A percentile compares a stretch with the other conserved stretches of the same genome.
phyloP scores from a whole-genome alignment of 2,113 vertebrate genomes.

The Crypturellus undulatus region DNA sequence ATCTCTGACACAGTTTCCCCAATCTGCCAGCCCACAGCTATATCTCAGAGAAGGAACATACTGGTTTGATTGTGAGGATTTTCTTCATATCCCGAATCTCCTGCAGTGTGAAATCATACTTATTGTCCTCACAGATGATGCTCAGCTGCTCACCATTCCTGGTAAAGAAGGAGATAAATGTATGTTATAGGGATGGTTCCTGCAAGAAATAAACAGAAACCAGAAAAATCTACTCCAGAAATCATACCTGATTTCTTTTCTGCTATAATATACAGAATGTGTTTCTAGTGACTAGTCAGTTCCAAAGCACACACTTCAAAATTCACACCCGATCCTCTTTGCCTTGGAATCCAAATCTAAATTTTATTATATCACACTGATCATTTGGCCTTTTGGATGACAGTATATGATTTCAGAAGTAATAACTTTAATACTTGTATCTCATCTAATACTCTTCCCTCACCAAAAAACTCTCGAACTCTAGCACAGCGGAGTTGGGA shows the following conservation, averaged over 20 bases:
- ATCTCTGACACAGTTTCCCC: neutral
- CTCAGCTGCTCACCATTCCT: slow-evolving; percentile 82
- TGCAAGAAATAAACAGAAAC: neutral
- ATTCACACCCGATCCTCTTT: neutral
- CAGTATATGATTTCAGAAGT: neutral
- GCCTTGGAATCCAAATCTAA: neutral
- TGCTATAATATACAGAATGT: fast-evolving
- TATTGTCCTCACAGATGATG: slow-evolving; percentile 78
- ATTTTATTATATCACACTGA: neutral
- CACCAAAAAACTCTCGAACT: neutral
- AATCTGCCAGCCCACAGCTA: neutral
- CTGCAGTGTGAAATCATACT: slow-evolving; percentile 84
- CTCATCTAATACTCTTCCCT: too few relatives aligned
- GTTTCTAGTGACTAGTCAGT: neutral
- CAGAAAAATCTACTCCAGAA: neutral
- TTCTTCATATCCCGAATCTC: slow-evolving; percentile 71
- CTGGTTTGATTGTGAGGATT: slow-evolving; percentile 70
- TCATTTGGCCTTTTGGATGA: neutral
- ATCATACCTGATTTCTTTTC: neutral
- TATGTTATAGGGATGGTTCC: neutral
- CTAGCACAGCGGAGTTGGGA: neutral
- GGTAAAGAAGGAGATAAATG: neutral
- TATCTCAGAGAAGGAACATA: neutral
- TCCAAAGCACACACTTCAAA: neutral
- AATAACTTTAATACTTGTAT: neutral